Evolutionary conservation across 2,113 vertebrate species (phyloP).

Genomic region (Coracopsis vasa): DNA sequence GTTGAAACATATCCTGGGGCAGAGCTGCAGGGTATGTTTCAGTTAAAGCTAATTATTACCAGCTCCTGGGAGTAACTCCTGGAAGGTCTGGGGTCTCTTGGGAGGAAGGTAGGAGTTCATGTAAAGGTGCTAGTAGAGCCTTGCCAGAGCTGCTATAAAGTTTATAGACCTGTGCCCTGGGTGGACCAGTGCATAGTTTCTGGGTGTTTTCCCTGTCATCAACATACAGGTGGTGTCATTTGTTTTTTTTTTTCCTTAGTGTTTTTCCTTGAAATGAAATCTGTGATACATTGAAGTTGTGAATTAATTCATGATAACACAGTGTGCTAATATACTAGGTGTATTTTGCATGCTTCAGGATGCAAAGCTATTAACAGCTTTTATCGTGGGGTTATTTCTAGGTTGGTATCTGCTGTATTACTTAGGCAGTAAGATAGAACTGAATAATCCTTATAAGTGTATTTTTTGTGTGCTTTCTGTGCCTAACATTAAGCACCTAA

Average conservation of each 20-base stretch:
- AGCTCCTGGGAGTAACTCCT: neutral
- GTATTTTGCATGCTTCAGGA: slow-evolving; percentile 1
- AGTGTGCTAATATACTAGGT: neutral
- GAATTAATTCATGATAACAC: neutral
- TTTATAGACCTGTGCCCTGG: neutral
- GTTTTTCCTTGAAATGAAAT: neutral
- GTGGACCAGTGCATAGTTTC: neutral
- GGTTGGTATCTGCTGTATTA: neutral
- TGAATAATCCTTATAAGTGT: neutral
- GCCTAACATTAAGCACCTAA: neutral
- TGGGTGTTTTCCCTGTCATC: neutral
- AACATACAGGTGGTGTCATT: neutral
- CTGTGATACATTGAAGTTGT: rapidly evolving
- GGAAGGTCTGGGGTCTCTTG: neutral
- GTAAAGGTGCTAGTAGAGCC: neutral
- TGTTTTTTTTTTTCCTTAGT: neutral
- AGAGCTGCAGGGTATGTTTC: neutral
- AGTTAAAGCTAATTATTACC: neutral
- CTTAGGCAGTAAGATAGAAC: neutral
- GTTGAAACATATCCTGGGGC: neutral
- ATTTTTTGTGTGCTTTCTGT: neutral
- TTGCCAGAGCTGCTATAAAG: neutral
- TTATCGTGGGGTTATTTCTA: neutral
- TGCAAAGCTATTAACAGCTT: slow-evolving; percentile 8
- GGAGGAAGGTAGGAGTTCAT: neutral